Conservation (phyloP, 23 tunicate genomes). For the Oikopleura vanhoeffeni region DNA sequence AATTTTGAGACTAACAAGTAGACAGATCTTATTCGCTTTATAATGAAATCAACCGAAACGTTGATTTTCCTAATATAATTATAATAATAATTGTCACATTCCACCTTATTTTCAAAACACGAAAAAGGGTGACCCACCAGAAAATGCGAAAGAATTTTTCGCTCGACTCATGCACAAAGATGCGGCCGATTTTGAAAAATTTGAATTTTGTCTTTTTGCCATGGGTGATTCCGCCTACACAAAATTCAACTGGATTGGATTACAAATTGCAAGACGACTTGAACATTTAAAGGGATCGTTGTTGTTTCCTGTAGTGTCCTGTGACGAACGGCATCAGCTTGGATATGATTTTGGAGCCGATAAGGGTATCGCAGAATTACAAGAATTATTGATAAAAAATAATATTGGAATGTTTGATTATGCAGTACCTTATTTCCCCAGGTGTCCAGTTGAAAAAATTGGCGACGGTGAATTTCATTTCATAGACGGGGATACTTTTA, state of each 20-base stretch:
- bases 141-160: not conserved
- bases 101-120: too few species aligned
- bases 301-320: not conserved
- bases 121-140: constrained; percentile 8
- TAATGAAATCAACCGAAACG: too few species aligned
- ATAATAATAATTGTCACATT: too few species aligned
- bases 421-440: not conserved
- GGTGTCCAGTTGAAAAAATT: too few species aligned
- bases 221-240: constrained; percentile 1
- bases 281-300: not conserved
- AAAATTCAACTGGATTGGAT: not conserved
- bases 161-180: not conserved
- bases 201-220: not conserved
- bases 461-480: too few species aligned
- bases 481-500: too few species aligned
- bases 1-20: too few species aligned
- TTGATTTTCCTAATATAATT: too few species aligned
- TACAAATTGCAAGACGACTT: not conserved
- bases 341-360: constrained; percentile 1
- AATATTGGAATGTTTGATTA: not conserved
- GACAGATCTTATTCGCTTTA: too few species aligned
- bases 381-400: not conserved
- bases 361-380: not conserved
- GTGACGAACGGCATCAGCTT: constrained; percentile 6
- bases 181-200: not conserved